These are phyloP conservation scores for Eutolmus rufibarbis DNA, from an alignment of 2,888 invertebrate species.

Conservation along the genomic window DNA sequence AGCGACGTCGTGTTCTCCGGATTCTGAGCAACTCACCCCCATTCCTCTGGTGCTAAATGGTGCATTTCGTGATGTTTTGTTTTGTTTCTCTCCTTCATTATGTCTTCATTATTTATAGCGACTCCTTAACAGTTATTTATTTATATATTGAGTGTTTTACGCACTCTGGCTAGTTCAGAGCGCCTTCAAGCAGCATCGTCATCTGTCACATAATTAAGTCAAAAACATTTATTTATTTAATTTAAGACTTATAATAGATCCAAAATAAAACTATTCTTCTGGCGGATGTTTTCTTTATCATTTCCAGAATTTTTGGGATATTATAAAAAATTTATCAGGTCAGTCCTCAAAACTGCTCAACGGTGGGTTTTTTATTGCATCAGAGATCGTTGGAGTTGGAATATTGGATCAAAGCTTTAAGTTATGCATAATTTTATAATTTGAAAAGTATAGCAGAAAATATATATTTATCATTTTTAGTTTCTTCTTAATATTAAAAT, in stretches of 20 bases:
- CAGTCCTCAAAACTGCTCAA: too few relatives aligned
- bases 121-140: conserved; percentile 11
- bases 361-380: too few relatives aligned
- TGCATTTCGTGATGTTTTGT: conserved; percentile 9
- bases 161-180: not conserved
- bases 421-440: too few relatives aligned
- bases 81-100: not conserved
- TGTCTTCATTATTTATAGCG: conserved; percentile 20
- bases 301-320: not conserved
- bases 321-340: too few relatives aligned
- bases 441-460: too few relatives aligned
- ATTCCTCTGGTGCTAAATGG: conserved; percentile 28
- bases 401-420: too few relatives aligned
- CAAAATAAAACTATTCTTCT: not conserved
- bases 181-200: not conserved
- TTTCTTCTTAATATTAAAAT: too few relatives aligned
- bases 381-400: too few relatives aligned
- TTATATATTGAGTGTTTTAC: conserved; percentile 10
- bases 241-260: conserved; percentile 30
- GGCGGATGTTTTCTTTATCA: not conserved
- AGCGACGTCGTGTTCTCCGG: conserved; percentile 7
- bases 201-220: conserved; percentile 29
- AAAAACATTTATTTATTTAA: conserved; percentile 39
- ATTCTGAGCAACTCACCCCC: not conserved
- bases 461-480: too few relatives aligned